Conservation (phyloP, 2,113 vertebrate genomes). For the Carassius gibelio region DNA sequence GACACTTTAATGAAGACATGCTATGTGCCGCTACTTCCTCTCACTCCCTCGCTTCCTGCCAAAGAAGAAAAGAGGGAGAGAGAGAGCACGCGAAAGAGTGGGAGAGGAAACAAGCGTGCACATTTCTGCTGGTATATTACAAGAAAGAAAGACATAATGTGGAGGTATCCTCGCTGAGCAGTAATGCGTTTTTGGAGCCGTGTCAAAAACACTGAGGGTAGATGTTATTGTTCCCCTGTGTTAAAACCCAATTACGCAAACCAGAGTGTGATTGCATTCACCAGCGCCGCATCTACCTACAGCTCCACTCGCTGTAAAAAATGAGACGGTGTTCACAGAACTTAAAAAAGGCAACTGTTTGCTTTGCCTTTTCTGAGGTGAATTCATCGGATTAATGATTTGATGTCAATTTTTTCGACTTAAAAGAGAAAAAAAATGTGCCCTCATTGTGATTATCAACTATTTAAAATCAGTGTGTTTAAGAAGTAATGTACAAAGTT, state of each 20-base stretch:
- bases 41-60: conserved; percentile 68
- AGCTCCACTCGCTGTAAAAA: conserved; percentile 16
- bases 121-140: conserved; percentile 57
- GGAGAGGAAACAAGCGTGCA: conserved; percentile 58
- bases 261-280: conserved; percentile 65
- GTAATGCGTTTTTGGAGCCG: conserved; percentile 75
- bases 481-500: background rate
- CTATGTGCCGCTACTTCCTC: conserved; percentile 71
- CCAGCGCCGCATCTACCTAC: conserved; percentile 44
- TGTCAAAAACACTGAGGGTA: conserved; percentile 75
- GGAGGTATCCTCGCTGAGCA: conserved; percentile 59
- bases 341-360: background rate
- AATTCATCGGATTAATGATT: background rate
- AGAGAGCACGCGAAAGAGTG: conserved; percentile 51
- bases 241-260: conserved; percentile 77
- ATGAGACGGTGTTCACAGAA: background rate
- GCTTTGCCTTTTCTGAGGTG: background rate
- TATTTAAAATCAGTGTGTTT: background rate
- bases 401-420: background rate
- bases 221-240: conserved; percentile 72
- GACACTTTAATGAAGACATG: conserved; percentile 84
- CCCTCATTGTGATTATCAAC: background rate
- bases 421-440: background rate
- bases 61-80: conserved; percentile 41
- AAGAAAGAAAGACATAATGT: conserved; percentile 70